Evolutionary conservation across 2,888 invertebrate genomes (phyloP), one percentile per base, ranked within the genome.

Genomic region (Ceramica pisi): DNA sequence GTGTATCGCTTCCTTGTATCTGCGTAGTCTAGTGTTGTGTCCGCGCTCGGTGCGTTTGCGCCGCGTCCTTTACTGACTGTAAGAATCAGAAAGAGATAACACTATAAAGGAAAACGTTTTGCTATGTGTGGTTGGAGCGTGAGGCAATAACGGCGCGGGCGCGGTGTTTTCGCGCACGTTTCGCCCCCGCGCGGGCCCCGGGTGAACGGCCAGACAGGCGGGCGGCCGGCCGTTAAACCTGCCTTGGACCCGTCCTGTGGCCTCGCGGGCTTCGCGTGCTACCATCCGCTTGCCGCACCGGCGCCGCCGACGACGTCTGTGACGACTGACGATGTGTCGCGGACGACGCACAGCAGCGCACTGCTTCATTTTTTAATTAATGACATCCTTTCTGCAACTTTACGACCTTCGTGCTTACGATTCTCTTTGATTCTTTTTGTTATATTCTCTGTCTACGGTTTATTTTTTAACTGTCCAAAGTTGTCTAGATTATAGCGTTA

Each of bases 181-280:
- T 91, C 89, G 92, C 92, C 92, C 94, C 94, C 94, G 93, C 93
- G 90, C 92, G 94, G 93, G 94, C 94, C 94, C 88, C 95, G 95
- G 95, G 95, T 96, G 94, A 96, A 96, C 93, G 96, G 94, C 95
- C 96, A 95, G 96, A 95, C 96, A 92, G 93, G 89, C 93, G 91
- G 93, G 90, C 93, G 93, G 93, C 91, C 94, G 94, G 95, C 94
- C 96, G 95, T 95, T 95, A 95, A 95, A 95, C 95, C 93, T 95
- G 93, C 92, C 91, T 89, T 89, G 89, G 92, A 91, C 91, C 89
- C 91, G 92, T 89, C 92, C 89, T 89, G 90, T 90, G 93, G 92
- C 92, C 92, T 91, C 93, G 86, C 88, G 88, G 87, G 89, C 88
- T 88, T 89, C 88, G 86, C 89, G 73, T 86, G 84, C 77, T 85